Percentiles rank a stretch among this genome's conserved stretches.
Evolutionary conservation across 2,113 vertebrate genomes (phyloP).

Genomic region (Colistium nudipinnis): DNA sequence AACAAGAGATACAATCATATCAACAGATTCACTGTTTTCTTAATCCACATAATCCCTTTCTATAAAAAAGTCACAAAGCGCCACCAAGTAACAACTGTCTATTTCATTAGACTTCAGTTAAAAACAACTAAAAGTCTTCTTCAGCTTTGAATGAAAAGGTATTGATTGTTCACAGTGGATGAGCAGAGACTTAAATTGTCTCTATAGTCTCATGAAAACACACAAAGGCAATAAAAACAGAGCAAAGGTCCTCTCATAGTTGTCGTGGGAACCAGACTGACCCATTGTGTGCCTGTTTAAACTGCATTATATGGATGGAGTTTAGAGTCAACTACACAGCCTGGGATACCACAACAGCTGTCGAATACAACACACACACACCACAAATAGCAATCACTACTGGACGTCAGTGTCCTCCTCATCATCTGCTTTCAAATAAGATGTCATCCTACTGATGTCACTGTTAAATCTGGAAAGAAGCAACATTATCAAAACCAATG

Average conservation of each 20-base stretch:
- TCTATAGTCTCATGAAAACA: constrained; percentile 26
- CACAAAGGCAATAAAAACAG: constrained; percentile 43
- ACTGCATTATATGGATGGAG: constrained; percentile 58
- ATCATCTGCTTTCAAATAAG: no score
- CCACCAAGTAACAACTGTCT: background rate
- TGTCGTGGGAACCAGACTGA: constrained; percentile 71
- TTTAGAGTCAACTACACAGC: constrained; percentile 63
- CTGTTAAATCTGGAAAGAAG: no score
- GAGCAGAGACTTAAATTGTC: constrained; percentile 37
- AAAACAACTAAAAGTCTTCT: background rate
- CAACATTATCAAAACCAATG: no score
- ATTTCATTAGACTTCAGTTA: background rate
- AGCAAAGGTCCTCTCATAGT: constrained; percentile 50
- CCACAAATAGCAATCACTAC: constrained; percentile 21
- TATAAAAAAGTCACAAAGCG: background rate
- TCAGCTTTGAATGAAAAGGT: background rate
- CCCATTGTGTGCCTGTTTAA: constrained; percentile 79
- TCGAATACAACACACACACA: constrained; percentile 19
- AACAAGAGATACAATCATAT: background rate
- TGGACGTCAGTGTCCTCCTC: constrained; percentile 14
- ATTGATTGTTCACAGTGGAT: constrained; percentile 27
- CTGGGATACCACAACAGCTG: constrained; percentile 73
- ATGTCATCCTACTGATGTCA: no score
- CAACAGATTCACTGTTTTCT: background rate
- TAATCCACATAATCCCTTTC: background rate